These are phyloP conservation scores for Phacellophora camtschatica DNA, from an alignment of 30 jellyfish, hydroid and myxozoan species.

Conservation along the genomic window DNA sequence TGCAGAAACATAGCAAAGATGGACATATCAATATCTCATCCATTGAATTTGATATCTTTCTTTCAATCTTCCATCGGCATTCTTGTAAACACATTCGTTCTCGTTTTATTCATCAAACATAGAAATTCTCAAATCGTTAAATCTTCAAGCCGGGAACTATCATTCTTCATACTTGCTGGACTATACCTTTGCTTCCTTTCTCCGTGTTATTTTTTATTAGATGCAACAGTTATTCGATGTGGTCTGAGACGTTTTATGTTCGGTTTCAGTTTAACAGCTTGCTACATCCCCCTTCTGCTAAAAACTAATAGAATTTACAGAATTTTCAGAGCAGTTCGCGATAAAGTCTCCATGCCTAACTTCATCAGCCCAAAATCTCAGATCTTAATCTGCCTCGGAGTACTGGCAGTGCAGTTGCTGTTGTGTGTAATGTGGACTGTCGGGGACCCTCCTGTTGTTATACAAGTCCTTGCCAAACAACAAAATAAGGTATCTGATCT, in stretches of 20 bases:
- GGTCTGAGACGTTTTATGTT: constrained; percentile 55
- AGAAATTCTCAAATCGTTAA: constrained; percentile 44
- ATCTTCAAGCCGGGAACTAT: constrained; percentile 62
- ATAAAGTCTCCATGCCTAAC: constrained; percentile 19
- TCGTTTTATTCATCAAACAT: constrained; percentile 20
- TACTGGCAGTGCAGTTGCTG: constrained; percentile 68
- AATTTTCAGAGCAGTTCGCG: constrained; percentile 69
- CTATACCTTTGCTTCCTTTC: constrained; percentile 51
- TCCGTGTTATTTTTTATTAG: constrained; percentile 36
- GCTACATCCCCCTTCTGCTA: constrained; percentile 87
- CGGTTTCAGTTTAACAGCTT: constrained; percentile 74
- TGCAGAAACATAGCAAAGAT: constrained; percentile 19
- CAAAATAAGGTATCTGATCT: constrained; percentile 24
- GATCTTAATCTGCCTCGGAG: constrained; percentile 58
- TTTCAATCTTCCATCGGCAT: constrained; percentile 26
- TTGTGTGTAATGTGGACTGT: constrained; percentile 76
- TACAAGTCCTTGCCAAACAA: constrained; percentile 43
- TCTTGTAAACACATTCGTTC: constrained; percentile 10
- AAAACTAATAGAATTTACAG: constrained; percentile 81
- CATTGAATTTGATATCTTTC: not conserved
- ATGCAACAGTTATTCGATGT: constrained; percentile 52
- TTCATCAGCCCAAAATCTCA: constrained; percentile 79
- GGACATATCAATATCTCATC: not conserved
- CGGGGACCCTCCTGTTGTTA: constrained; percentile 64
- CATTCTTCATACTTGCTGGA: constrained; percentile 42